Conservation (phyloP, 1,140 invertebrate species). For the Subanguina moxae region DNA sequence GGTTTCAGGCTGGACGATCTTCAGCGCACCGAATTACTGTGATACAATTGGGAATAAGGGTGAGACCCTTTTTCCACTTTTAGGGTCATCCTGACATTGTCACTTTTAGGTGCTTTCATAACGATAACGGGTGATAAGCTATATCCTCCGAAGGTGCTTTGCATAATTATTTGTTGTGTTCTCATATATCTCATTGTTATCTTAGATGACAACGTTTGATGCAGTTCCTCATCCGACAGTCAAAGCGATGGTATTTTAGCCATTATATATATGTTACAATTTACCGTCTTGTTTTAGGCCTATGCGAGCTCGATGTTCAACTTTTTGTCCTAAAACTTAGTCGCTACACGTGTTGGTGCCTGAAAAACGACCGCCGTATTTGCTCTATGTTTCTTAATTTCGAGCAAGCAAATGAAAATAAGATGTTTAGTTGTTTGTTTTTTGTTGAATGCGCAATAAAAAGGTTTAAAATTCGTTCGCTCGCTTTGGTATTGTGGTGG, state of each 20-base stretch:
- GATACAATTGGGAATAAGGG: slow-evolving; percentile 73
- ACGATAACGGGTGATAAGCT: slow-evolving; percentile 81
- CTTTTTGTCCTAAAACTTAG: slow-evolving; percentile 19
- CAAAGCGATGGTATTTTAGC: slow-evolving; percentile 29
- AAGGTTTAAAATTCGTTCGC: too few species aligned
- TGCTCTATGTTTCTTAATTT: too few species aligned
- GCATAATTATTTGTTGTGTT: too few species aligned
- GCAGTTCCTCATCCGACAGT: slow-evolving; percentile 77
- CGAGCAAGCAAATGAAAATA: too few species aligned
- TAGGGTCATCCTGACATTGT: not conserved
- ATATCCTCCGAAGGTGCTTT: slow-evolving; percentile 82
- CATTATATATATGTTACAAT: not conserved
- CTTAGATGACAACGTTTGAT: slow-evolving; percentile 82
- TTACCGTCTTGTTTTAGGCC: not conserved
- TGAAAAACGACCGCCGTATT: too few species aligned
- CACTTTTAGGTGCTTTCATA: slow-evolving; percentile 80
- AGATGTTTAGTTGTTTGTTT: too few species aligned
- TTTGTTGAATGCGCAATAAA: too few species aligned
- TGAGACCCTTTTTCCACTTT: not conserved
- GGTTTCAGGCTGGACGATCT: slow-evolving; percentile 27
- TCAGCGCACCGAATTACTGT: slow-evolving; percentile 33
- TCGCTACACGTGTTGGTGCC: too few species aligned
- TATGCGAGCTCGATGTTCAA: slow-evolving; percentile 39
- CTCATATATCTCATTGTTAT: too few species aligned
- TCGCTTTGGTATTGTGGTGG: too few species aligned